phyloP scores from a whole-genome alignment of 2,113 vertebrate genomes.

The Mesocricetus auratus region DNA sequence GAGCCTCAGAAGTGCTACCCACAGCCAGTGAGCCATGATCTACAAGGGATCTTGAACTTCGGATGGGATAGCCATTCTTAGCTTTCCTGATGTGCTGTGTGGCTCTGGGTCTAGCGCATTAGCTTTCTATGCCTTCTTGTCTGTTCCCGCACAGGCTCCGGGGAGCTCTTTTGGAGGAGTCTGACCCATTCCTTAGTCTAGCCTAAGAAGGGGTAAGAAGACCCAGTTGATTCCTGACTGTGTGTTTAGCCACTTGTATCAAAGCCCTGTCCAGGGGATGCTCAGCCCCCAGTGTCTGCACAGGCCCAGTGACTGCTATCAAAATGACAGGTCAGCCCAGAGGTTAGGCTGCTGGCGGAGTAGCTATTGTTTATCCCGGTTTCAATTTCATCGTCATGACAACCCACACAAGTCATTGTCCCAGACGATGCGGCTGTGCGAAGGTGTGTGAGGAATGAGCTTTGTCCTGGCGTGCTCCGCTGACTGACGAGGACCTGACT shows the following conservation, averaged over 20 bases:
- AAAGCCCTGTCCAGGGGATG: neutral
- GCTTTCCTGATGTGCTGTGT: neutral
- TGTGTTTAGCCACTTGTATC: constrained; percentile 3
- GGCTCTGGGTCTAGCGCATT: neutral
- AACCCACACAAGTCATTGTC: constrained; percentile 70
- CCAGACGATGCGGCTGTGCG: neutral
- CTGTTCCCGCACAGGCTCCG: neutral
- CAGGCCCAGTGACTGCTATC: neutral
- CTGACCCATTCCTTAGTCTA: neutral
- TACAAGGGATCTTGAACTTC: neutral
- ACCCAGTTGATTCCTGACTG: constrained; percentile 5
- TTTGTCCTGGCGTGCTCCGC: neutral
- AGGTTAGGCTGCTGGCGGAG: constrained; percentile 67
- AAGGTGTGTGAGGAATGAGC: neutral
- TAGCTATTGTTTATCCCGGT: constrained; percentile 77
- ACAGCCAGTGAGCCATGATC: neutral
- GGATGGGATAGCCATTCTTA: neutral
- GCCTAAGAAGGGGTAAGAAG: constrained; percentile 20
- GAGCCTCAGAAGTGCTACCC: neutral
- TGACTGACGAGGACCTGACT: neutral
- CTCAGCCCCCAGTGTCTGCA: neutral
- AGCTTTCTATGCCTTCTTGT: neutral
- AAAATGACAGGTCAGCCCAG: constrained; percentile 58
- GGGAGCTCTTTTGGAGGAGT: neutral
- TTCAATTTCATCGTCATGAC: constrained; percentile 80